phyloP scores from a whole-genome alignment of 2,888 invertebrate species.

The Theodoxus fluviatilis region DNA sequence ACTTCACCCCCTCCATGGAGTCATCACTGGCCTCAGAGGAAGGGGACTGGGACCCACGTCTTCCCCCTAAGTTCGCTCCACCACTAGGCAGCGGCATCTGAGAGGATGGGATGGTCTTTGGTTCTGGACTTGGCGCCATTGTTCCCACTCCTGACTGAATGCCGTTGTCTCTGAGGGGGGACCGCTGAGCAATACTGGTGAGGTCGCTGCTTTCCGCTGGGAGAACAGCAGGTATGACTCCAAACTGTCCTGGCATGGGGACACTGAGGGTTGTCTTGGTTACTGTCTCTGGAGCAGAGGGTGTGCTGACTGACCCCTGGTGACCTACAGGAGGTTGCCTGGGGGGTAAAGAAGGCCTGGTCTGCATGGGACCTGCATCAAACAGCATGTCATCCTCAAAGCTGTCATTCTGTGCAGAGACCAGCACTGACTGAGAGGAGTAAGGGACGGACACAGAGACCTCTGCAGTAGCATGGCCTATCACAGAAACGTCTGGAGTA shows the following conservation, averaged over 20 bases:
- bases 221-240: slow-evolving; percentile 43
- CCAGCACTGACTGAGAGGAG: too few relatives aligned
- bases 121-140: background rate
- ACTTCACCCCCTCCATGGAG: slow-evolving; percentile 30
- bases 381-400: slow-evolving; percentile 52
- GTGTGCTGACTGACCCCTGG: too few relatives aligned
- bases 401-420: too few relatives aligned
- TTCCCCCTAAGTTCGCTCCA: background rate
- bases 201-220: slow-evolving; percentile 53
- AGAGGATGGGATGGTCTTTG: too few relatives aligned
- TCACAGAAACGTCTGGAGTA: too few relatives aligned
- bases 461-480: too few relatives aligned
- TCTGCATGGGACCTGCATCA: slow-evolving; percentile 30
- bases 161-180: slow-evolving; percentile 29
- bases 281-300: too few relatives aligned
- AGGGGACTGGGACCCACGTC: slow-evolving; percentile 27
- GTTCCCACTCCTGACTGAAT: background rate
- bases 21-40: slow-evolving; percentile 32
- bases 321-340: too few relatives aligned
- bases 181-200: slow-evolving; percentile 48
- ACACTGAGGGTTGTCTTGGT: too few relatives aligned
- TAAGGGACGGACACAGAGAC: slow-evolving; percentile 7
- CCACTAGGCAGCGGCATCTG: background rate
- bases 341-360: too few relatives aligned
- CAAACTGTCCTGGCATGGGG: too few relatives aligned